Evolutionary conservation across 1,140 invertebrate species (phyloP).

Genomic region (Drosophila sechellia): DNA sequence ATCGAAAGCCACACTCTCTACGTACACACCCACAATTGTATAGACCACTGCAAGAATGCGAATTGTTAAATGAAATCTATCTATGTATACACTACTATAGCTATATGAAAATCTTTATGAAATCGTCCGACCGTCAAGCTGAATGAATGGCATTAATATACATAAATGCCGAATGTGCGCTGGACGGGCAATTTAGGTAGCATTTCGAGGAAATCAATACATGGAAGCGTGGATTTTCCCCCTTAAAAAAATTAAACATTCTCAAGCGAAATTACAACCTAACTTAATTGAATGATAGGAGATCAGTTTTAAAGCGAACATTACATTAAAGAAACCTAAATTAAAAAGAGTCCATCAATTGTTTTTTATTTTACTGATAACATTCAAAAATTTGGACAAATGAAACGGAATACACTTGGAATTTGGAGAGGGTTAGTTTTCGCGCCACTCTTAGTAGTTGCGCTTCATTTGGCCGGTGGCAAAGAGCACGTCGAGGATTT

Average conservation of each 20-base stretch:
- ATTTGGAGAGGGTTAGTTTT: conserved; percentile 17
- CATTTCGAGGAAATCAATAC: conserved; percentile 28
- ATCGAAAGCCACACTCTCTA: conserved; percentile 52
- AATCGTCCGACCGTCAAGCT: conserved; percentile 32
- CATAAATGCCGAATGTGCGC: conserved; percentile 15
- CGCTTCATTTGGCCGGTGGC: conserved; percentile 75
- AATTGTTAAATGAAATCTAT: conserved; percentile 57
- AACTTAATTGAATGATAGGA: conserved; percentile 38
- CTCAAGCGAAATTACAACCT: conserved; percentile 38
- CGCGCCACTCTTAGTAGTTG: conserved; percentile 55
- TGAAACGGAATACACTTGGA: conserved; percentile 15
- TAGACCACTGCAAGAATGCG: conserved; percentile 40
- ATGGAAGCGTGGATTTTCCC: conserved; percentile 40
- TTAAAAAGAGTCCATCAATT: conserved; percentile 20
- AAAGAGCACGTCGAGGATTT: conserved; percentile 71
- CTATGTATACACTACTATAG: conserved; percentile 49
- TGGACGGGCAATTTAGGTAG: conserved; percentile 32
- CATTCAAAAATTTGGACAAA: background rate
- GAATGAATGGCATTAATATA: conserved; percentile 5
- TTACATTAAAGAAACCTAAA: conserved; percentile 50
- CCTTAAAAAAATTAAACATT: conserved; percentile 25
- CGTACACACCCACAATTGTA: conserved; percentile 36
- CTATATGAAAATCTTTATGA: conserved; percentile 29
- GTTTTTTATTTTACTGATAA: conserved; percentile 20
- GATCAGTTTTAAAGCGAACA: conserved; percentile 42